A percentile compares a stretch with the other conserved stretches of the same genome.
phyloP scores from a whole-genome alignment of 2,888 invertebrate genomes.

The Phragmatobia fuliginosa region DNA sequence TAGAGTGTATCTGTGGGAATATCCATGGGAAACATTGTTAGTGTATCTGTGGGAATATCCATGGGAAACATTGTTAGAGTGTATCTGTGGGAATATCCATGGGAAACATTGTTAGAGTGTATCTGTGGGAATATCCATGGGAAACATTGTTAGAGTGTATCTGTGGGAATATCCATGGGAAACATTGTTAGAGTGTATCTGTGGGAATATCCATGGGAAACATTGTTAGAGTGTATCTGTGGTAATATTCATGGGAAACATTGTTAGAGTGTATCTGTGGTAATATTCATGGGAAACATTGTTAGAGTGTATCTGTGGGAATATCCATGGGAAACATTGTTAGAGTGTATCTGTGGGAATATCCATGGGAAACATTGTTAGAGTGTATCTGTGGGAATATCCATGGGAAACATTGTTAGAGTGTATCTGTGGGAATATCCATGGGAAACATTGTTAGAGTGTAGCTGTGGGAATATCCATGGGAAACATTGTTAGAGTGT shows the following conservation, averaged over 20 bases:
- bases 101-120: slow-evolving; percentile 33
- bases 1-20: slow-evolving; percentile 26
- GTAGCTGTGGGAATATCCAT: slow-evolving; percentile 34
- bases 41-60: slow-evolving; percentile 22
- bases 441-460: too few species aligned
- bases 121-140: slow-evolving; percentile 14
- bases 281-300: too few species aligned
- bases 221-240: too few species aligned
- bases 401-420: slow-evolving; percentile 23
- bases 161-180: slow-evolving; percentile 13
- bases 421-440: slow-evolving; percentile 22
- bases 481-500: slow-evolving; percentile 30
- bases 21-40: slow-evolving; percentile 21
- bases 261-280: too few species aligned
- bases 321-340: slow-evolving; percentile 16
- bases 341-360: slow-evolving; percentile 26
- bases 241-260: too few species aligned
- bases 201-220: slow-evolving; percentile 10
- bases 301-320: slow-evolving; percentile 30
- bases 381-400: slow-evolving; percentile 25
- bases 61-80: slow-evolving; percentile 30
- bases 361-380: slow-evolving; percentile 19
- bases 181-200: slow-evolving; percentile 32
- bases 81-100: slow-evolving; percentile 17
- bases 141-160: slow-evolving; percentile 33